These are phyloP conservation scores for Sphaerophoria rueppellii DNA, from an alignment of 2,888 invertebrate species.

Conservation along the genomic window DNA sequence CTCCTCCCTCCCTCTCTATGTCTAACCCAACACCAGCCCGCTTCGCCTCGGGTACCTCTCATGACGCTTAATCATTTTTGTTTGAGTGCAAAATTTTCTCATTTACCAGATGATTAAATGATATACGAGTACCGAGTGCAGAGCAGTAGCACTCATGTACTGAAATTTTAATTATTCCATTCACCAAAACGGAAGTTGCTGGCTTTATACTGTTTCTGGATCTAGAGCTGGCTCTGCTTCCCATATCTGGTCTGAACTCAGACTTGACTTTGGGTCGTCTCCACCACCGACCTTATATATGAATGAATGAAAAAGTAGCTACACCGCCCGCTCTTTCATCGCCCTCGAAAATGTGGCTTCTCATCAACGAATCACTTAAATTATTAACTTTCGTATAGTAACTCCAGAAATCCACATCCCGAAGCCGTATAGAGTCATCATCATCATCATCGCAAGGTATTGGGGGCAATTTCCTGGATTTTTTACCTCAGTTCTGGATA, in stretches of 20 bases:
- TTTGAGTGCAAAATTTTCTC: constrained; percentile 73
- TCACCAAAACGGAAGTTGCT: constrained; percentile 62
- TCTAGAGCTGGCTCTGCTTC: constrained; percentile 16
- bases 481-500: constrained; percentile 49
- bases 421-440: constrained; percentile 1
- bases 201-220: background rate
- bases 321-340: background rate
- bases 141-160: constrained; percentile 59
- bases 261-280: background rate
- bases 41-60: background rate
- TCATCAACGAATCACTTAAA: constrained; percentile 68
- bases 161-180: constrained; percentile 73
- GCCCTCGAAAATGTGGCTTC: constrained; percentile 23
- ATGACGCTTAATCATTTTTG: constrained; percentile 67
- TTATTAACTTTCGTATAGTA: constrained; percentile 62
- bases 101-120: constrained; percentile 73
- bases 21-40: no score
- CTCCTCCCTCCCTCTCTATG: background rate
- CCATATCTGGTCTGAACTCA: constrained; percentile 41
- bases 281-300: background rate
- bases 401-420: constrained; percentile 52
- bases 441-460: constrained; percentile 17
- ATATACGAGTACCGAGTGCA: constrained; percentile 54
- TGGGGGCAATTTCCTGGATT: constrained; percentile 46
- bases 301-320: constrained; percentile 52